Evolutionary conservation across 92 coral and sea anemone species (phyloP), one percentile per base, ranked within the genome.

Genomic region (Montipora capitata): DNA sequence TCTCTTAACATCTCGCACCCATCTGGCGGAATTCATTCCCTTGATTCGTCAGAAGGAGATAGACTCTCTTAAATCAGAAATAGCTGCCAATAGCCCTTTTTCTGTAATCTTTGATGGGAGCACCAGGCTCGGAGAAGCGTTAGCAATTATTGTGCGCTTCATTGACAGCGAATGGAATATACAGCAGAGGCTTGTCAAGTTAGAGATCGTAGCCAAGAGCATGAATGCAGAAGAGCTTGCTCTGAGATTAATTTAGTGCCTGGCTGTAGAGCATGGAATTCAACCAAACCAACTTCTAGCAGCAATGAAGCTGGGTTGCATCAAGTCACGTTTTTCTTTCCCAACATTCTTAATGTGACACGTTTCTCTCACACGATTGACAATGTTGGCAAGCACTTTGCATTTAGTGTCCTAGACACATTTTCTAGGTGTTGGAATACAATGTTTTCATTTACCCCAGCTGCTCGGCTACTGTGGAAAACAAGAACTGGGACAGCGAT

Each of bases 391-490:
- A 20, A 20, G 27, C 27, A 20, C 27, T 20, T 20, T 20, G 27
- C 27, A 20, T 20, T 20, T 20, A 20, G 27, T 20, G 27, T 20
- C 27, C 27, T 20, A 20, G 27, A 20, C 27, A 20, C 27, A 20
- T 20, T 20, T 20, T 20, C 27, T 20, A 20, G 27, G 27, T 20
- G 1, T 72, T 90, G 94, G 94, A 80, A 76, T 76, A 66, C 92
- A 67, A 86, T 93, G 92, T 90, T 93, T 77, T 86, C 94, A 38
- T 90, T 75, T 67, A 93, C 92, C 87, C 89, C 90, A 75, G 94
- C 88, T 77, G 93, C 87, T 41, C 81, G 89, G 77, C 72, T 92
- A 77, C 66, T 83, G 48, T 92, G 95, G 91, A 92, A 85, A 20
- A 20, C 27, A 20, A 20, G 27, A 0, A 20, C 27, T 20, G 1